Evolutionary conservation across 2,113 vertebrate species (phyloP), one percentile per base, ranked within the genome.

Genomic region (Micromys minutus): DNA sequence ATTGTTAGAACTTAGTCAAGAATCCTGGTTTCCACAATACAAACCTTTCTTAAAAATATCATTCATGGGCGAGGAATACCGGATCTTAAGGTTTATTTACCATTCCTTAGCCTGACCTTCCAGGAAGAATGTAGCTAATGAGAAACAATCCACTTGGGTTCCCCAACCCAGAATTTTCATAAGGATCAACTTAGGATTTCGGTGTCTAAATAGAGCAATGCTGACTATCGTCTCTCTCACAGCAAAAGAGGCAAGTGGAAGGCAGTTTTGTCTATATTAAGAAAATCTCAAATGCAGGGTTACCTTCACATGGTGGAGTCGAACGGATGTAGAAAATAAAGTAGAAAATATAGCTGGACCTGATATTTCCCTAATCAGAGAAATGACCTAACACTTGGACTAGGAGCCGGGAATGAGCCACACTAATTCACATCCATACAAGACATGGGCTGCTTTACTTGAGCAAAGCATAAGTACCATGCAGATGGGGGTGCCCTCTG

Each of bases 31-130:
- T 47, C 76, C 77, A 72, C 11, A 69, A 36, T 52, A 88, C 34
- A 94, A 69, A 79, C 63, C n/a, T 67, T 77, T 91, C 86, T 90
- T 57, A n/a, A 81, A 90, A 89, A 76, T 87, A 89, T 93, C 81
- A 52, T 17, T 91, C 81, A 42, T 21, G 86, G 57, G 87, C 47
- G 42, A 96, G 90, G 67, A 89, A 91, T 87, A 65, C 94, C 94
- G 75, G 96, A 96, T 97, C 95, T 85, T 76, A 84, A 89, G 94
- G 96, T 97, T 97, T 98, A 97, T 98, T 98, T 97, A 97, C 95
- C 94, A 97, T 98, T 95, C 97, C 96, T 95, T 22, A 84, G 95
- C 83, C 94, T 97, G 97, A 96, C 97, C 97, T 97, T 97, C 96
- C 90, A 93, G 95, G 96, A 96, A 97, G 96, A 97, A 93, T 97